A percentile compares a stretch with the other conserved stretches of the same genome.
phyloP scores from a whole-genome alignment of 2,113 vertebrate genomes.

The Hypanus sabinus region DNA sequence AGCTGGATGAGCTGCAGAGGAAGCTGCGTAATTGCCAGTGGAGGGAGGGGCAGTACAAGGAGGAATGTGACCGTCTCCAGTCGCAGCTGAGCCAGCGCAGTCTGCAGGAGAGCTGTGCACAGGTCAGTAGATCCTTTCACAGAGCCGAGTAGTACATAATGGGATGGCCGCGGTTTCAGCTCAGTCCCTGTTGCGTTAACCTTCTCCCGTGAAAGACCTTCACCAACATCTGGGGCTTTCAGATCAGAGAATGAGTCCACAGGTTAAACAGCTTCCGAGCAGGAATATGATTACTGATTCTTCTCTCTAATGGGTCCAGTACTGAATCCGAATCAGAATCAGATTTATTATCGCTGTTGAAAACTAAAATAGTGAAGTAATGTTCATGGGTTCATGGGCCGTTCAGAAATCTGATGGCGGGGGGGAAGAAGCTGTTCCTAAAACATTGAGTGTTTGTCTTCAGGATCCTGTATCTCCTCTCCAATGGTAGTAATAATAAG shows the following conservation, averaged over 20 bases:
- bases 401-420: no score
- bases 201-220: not conserved
- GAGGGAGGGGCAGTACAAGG: conserved; percentile 81
- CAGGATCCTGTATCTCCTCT: no score
- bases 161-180: not conserved
- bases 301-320: not conserved
- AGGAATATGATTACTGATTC: not conserved
- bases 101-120: conserved; percentile 69
- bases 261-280: not conserved
- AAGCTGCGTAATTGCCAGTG: conserved; percentile 79
- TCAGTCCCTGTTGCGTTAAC: not conserved
- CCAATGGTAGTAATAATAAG: no score
- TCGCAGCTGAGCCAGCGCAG: conserved; percentile 69
- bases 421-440: no score
- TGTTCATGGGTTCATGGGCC: no score
- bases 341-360: no score
- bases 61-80: conserved; percentile 74
- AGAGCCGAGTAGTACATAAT: not conserved
- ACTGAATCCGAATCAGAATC: no score
- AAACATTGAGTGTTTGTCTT: no score
- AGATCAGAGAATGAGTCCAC: not conserved
- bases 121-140: conserved; percentile 55
- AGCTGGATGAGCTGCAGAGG: conserved; percentile 77
- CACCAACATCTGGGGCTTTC: not conserved
- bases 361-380: no score